These are phyloP conservation scores for Myotis pilosus DNA, from an alignment of 2,797 vertebrate genomes.

Conservation along the genomic window DNA sequence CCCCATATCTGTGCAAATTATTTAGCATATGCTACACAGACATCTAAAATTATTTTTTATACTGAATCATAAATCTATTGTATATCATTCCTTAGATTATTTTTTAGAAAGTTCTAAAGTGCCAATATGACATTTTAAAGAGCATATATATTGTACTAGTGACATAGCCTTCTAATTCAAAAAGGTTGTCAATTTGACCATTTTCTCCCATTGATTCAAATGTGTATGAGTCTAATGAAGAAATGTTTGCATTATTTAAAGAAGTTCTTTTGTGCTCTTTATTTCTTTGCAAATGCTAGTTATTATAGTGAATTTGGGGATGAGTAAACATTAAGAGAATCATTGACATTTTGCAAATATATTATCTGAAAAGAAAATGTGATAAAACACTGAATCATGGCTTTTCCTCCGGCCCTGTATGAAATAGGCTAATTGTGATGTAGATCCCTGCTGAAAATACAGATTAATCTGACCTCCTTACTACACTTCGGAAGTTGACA, in stretches of 20 bases:
- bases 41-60: not conserved
- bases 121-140: not conserved
- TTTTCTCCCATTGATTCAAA: not conserved
- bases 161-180: not conserved
- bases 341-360: slow-evolving; percentile 36
- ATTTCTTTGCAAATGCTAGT: slow-evolving; percentile 22
- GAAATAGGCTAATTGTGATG: not conserved
- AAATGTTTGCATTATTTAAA: slow-evolving; percentile 36
- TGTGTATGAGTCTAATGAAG: not conserved
- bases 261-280: slow-evolving; percentile 27
- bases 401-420: not conserved
- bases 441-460: not conserved
- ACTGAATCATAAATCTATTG: not conserved
- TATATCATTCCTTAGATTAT: not conserved
- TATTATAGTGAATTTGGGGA: slow-evolving; percentile 43
- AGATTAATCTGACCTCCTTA: slow-evolving; percentile 5
- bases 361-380: slow-evolving; percentile 31
- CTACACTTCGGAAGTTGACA: not conserved
- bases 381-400: slow-evolving; percentile 2
- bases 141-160: not conserved
- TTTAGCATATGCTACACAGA: not conserved
- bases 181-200: not conserved
- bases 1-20: not conserved
- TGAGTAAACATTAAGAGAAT: slow-evolving; percentile 37
- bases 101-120: not conserved